phyloP scores from a whole-genome alignment of 2,888 invertebrate genomes.

The Andrena camellia region DNA sequence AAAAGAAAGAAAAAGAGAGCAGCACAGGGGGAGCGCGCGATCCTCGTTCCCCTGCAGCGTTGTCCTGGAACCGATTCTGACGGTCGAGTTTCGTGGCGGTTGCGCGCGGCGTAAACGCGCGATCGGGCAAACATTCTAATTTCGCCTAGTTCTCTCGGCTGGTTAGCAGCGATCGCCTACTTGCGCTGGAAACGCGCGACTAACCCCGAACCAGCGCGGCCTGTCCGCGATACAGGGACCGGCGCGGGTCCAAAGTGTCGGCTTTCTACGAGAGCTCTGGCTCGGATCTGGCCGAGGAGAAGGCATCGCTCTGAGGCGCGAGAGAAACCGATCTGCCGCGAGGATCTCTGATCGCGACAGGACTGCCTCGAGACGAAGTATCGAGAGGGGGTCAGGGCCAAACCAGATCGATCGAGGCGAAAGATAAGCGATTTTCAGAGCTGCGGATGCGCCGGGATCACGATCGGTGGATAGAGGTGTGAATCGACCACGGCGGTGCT shows the following conservation, averaged over 20 bases:
- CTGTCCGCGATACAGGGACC: slow-evolving; percentile 74
- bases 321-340: slow-evolving; percentile 45
- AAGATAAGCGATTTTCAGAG: slow-evolving; percentile 3
- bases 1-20: neutral
- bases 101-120: slow-evolving; percentile 27
- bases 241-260: slow-evolving; percentile 65
- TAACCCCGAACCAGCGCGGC: slow-evolving; percentile 60
- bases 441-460: neutral
- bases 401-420: slow-evolving; percentile 31
- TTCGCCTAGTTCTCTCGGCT: slow-evolving; percentile 75
- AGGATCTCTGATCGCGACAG: neutral
- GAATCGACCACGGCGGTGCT: neutral
- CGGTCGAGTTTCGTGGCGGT: slow-evolving; percentile 47
- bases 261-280: slow-evolving; percentile 67
- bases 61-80: slow-evolving; percentile 19
- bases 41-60: neutral
- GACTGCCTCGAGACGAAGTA: neutral
- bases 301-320: neutral
- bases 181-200: slow-evolving; percentile 67
- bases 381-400: slow-evolving; percentile 31
- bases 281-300: neutral
- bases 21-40: neutral
- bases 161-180: slow-evolving; percentile 78
- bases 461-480: neutral
- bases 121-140: slow-evolving; percentile 78